Conservation (phyloP, 2,888 invertebrate species). For the Drosophila peninsularis region DNA sequence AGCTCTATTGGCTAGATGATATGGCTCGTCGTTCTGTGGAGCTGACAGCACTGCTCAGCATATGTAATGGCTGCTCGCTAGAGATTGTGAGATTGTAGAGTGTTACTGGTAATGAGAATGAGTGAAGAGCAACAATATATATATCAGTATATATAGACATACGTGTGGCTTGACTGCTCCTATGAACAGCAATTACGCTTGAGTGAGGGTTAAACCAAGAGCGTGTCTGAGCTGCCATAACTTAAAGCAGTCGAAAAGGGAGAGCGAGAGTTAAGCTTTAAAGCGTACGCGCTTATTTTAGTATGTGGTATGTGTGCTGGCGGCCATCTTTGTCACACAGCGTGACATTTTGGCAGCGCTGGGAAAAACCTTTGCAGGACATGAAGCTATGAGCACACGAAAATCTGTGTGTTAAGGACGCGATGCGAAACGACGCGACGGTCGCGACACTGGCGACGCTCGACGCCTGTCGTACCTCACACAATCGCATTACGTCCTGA, state of each 20-base stretch:
- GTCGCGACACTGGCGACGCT: slow-evolving; percentile 21
- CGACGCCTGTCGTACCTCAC: slow-evolving; percentile 41
- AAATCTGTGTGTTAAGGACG: slow-evolving; percentile 38
- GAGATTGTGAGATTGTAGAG: background rate
- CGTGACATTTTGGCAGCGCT: slow-evolving; percentile 46
- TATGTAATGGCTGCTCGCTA: background rate
- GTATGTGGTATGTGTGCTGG: slow-evolving; percentile 17
- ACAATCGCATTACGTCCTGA: slow-evolving; percentile 71
- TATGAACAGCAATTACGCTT: background rate
- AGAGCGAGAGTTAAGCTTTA: slow-evolving; percentile 4
- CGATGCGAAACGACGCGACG: slow-evolving; percentile 4
- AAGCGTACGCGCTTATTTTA: background rate
- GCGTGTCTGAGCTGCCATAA: background rate
- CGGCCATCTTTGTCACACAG: slow-evolving; percentile 43
- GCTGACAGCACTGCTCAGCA: background rate
- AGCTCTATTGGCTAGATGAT: too few relatives aligned
- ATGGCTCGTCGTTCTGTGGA: too few relatives aligned
- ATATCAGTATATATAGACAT: too few relatives aligned
- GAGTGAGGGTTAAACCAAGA: background rate
- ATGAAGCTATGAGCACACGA: slow-evolving; percentile 23
- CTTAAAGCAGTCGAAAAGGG: background rate
- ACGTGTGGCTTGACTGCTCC: background rate
- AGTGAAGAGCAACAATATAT: background rate
- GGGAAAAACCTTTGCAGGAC: slow-evolving; percentile 32
- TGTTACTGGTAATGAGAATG: background rate